Evolutionary conservation across 2,888 invertebrate species (phyloP).

Genomic region (Apodemia duryi): DNA sequence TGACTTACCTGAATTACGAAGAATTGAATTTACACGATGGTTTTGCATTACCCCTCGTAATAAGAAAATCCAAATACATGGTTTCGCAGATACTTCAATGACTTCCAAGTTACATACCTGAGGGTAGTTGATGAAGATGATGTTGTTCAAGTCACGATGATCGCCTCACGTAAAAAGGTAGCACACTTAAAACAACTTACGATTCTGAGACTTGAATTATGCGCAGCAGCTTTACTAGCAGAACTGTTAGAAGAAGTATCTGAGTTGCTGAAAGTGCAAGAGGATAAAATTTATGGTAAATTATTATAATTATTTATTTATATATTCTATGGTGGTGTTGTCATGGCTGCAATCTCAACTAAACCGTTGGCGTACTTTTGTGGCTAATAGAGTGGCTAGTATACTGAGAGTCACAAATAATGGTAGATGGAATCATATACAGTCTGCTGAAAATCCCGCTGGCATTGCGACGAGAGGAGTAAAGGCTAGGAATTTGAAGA

Average conservation of each 20-base stretch:
- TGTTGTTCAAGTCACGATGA: neutral
- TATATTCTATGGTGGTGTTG: slow-evolving; percentile 24
- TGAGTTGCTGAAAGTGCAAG: slow-evolving; percentile 12
- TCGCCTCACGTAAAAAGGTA: slow-evolving; percentile 23
- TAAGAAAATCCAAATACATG: slow-evolving; percentile 11
- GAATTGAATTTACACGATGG: slow-evolving; percentile 12
- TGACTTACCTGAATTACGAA: slow-evolving; percentile 4
- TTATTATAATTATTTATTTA: no score
- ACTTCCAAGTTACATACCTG: slow-evolving; percentile 15
- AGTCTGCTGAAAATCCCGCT: slow-evolving; percentile 26
- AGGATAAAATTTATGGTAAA: neutral
- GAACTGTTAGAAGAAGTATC: slow-evolving; percentile 24
- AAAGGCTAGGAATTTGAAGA: slow-evolving; percentile 16
- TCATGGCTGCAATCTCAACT: slow-evolving; percentile 27
- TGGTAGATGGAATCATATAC: slow-evolving; percentile 25
- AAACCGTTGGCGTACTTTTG: slow-evolving; percentile 26
- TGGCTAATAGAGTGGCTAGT: slow-evolving; percentile 25
- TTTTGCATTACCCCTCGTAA: neutral
- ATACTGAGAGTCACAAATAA: slow-evolving; percentile 23
- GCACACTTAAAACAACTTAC: slow-evolving; percentile 33
- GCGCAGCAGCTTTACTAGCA: slow-evolving; percentile 30
- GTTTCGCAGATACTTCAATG: slow-evolving; percentile 18
- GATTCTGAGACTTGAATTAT: slow-evolving; percentile 32
- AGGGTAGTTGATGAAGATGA: slow-evolving; percentile 6
- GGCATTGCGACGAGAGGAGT: slow-evolving; percentile 26